Evolutionary conservation across 2,888 invertebrate species (phyloP), one percentile per base, ranked within the genome.

Genomic region (Latrodectus elegans): DNA sequence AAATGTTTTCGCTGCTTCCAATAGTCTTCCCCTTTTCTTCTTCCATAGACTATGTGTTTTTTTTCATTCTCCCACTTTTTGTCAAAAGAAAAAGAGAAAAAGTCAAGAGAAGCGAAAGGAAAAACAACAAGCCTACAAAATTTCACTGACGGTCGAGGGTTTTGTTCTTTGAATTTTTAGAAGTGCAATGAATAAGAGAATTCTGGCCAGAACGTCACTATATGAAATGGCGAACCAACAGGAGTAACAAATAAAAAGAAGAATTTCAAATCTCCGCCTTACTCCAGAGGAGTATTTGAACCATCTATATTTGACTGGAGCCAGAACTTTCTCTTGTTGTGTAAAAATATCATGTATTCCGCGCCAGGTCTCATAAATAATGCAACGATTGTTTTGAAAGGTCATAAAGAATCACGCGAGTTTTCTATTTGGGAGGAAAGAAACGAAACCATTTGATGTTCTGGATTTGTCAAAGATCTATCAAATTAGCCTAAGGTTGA

Each of bases 1-100:
- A 75, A 71, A 81, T 67, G 22, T 12, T 55, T 22, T 53, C 53
- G 53, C 67, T 15, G 76, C 11, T 17, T 65, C 76, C 68, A 67
- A 67, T 67, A 77, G 52, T 60, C 14, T 60, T 38, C 38, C 38
- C 38, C 8, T 11, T 15, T 60, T 55, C 4, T 60, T 60, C 60
- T 60, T 60, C 60, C 60, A n/a, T 38, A 38, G 38, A 38, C 38
- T 38, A 38, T n/a, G 14, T 60, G 60, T 60, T 60, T 60, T 15
- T 22, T 38, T 38, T 38, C 38, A 38, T 38, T 38, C n/a, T n/a
- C 14, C 12, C 60, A 60, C 14, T 15, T 60, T n/a, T n/a, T 12
- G 60, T 15, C 12, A 60, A 60, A 60, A 6, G 60, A 60, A 60
- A 60, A 15, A 60, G 14, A 11, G n/a, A 60, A 60, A 60, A 38